Evolutionary conservation across 1,140 invertebrate species (phyloP).

Genomic region (Tetramorium simillimum): DNA sequence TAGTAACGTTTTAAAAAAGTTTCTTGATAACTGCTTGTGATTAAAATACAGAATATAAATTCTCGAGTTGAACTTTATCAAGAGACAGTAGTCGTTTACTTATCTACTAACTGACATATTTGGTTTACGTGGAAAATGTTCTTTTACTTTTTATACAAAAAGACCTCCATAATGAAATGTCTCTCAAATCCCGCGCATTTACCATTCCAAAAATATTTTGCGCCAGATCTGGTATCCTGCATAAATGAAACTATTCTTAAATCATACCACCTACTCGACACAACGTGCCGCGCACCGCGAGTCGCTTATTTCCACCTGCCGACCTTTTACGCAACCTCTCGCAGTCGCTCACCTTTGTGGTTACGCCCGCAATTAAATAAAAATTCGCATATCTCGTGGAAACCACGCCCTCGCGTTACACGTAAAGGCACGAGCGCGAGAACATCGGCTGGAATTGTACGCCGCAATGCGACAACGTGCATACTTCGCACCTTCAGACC

Average conservation of each 20-base stretch:
- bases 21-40: not conserved
- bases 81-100: not conserved
- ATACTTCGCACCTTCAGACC: constrained; percentile 9
- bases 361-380: constrained; percentile 36
- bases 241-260: constrained; percentile 13
- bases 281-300: not conserved
- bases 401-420: constrained; percentile 37
- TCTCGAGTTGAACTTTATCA: not conserved
- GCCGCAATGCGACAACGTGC: constrained; percentile 38
- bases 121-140: too few relatives aligned
- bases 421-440: constrained; percentile 22
- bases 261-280: not conserved
- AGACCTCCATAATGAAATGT: not conserved
- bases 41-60: not conserved
- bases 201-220: not conserved
- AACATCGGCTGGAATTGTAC: constrained; percentile 26
- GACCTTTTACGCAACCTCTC: constrained; percentile 42
- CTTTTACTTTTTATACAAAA: not conserved
- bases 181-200: not conserved
- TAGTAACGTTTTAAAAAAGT: not conserved
- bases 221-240: not conserved
- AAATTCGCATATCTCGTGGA: constrained; percentile 46
- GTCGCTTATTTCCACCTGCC: constrained; percentile 8
- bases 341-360: constrained; percentile 2
- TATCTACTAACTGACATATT: not conserved